phyloP scores from a whole-genome alignment of 2,797 vertebrate genomes.

The Chelidonichthys spinosus region DNA sequence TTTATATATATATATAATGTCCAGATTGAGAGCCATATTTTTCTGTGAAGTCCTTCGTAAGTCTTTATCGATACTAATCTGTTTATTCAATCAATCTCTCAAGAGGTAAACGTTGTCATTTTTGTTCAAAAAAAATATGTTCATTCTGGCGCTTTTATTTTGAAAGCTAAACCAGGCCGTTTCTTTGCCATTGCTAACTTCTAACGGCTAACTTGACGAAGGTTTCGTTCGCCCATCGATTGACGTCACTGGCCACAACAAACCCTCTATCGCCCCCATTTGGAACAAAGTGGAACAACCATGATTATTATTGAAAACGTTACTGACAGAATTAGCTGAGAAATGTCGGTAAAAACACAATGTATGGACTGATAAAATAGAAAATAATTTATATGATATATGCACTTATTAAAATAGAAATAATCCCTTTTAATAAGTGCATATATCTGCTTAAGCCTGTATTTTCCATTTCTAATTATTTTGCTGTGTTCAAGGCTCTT shows the following conservation, averaged over 20 bases:
- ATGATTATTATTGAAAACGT: background rate
- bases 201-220: constrained; percentile 1
- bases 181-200: background rate
- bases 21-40: background rate
- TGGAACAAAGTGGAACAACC: constrained; percentile 11
- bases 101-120: accelerated
- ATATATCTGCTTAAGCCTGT: no score
- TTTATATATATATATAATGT: constrained; percentile 1
- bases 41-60: accelerated
- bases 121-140: background rate
- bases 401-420: no score
- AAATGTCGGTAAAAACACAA: background rate
- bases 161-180: accelerated
- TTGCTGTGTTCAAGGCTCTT: no score
- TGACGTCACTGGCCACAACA: constrained; percentile 76
- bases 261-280: constrained; percentile 49
- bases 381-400: no score
- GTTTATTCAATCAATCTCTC: accelerated
- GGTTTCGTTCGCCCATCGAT: background rate
- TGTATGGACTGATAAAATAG: no score
- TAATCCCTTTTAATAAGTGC: no score
- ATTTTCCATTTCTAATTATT: no score
- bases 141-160: constrained; percentile 31
- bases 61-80: accelerated
- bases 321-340: background rate